Percentiles rank a stretch among this genome's conserved stretches.
Evolutionary conservation across 2,797 vertebrate genomes (phyloP).

Genomic region (Meda fulgida): DNA sequence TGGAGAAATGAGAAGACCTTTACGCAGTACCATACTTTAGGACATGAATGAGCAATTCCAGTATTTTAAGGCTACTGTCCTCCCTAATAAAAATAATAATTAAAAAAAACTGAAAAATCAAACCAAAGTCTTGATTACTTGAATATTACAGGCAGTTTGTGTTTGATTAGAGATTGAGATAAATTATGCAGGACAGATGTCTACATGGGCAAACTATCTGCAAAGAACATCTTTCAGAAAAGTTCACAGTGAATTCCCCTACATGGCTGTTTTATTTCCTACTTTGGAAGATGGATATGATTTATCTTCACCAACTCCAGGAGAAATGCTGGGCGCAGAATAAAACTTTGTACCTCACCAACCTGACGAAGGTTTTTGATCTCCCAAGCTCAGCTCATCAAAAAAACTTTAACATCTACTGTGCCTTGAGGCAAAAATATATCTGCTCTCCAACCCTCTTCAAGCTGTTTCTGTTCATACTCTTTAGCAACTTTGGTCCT

Average conservation of each 20-base stretch:
- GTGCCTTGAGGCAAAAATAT: neutral
- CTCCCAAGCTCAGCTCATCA: constrained; percentile 4
- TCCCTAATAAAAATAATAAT: neutral
- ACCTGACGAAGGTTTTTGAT: constrained; percentile 3
- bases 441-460: neutral
- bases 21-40: neutral
- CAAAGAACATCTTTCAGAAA: neutral
- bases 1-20: neutral
- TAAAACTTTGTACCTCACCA: neutral
- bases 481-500: neutral
- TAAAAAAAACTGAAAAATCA: neutral
- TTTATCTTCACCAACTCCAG: neutral
- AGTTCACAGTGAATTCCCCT: neutral
- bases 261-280: neutral
- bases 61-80: neutral
- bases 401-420: neutral
- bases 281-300: neutral
- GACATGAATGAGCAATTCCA: neutral
- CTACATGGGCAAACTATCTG: neutral
- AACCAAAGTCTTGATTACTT: neutral
- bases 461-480: neutral
- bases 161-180: neutral
- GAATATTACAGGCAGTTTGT: neutral
- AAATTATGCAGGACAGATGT: neutral
- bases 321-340: neutral